phyloP scores from a whole-genome alignment of 92 coral and sea anemone genomes.

The Palythoa grandis region DNA sequence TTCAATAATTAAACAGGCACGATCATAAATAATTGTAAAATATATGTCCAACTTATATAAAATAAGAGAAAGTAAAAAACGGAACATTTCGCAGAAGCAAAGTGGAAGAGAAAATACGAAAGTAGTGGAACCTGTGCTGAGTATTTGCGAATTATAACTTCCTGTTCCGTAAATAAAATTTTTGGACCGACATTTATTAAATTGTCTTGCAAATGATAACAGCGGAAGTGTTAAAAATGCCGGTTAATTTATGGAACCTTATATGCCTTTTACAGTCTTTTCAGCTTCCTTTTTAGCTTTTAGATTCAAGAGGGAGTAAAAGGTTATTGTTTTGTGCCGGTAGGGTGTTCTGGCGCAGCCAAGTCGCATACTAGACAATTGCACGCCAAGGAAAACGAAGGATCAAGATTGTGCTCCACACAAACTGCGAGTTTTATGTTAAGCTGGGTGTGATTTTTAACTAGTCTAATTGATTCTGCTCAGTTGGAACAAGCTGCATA shows the following conservation, averaged over 20 bases:
- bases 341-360: background rate
- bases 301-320: slow-evolving; percentile 4
- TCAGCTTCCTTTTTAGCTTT: slow-evolving; percentile 1
- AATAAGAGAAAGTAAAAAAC: background rate
- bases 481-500: background rate
- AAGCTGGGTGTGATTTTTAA: background rate
- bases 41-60: background rate
- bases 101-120: background rate
- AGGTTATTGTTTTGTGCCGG: background rate
- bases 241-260: background rate
- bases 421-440: background rate
- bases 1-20: background rate
- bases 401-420: background rate
- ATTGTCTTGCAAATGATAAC: background rate
- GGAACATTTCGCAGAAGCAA: no score
- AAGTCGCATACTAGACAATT: background rate
- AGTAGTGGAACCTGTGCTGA: background rate
- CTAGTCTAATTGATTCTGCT: background rate
- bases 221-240: background rate
- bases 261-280: slow-evolving; percentile 1
- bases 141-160: background rate
- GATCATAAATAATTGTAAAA: background rate
- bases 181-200: background rate
- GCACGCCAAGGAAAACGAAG: background rate
- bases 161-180: background rate